phyloP scores from a whole-genome alignment of 1,140 invertebrate species.

The Homalodisca vitripennis region DNA sequence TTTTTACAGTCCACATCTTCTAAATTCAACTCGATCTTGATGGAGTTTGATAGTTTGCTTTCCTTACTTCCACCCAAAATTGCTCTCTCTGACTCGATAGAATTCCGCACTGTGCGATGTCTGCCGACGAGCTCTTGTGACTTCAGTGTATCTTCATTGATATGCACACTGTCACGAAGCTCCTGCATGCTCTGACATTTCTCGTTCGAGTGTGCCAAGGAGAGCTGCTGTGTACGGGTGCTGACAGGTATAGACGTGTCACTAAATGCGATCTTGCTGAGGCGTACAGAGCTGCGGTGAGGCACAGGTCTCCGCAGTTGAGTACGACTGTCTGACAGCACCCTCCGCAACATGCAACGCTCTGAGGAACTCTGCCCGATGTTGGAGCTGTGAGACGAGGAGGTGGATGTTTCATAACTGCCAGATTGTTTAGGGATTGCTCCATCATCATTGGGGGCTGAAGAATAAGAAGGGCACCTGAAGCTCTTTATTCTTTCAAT shows the following conservation, averaged over 20 bases:
- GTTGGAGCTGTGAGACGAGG: not conserved
- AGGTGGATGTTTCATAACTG: slow-evolving; percentile 3
- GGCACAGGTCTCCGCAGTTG: not conserved
- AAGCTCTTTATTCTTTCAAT: slow-evolving; percentile 6
- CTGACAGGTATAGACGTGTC: slow-evolving; percentile 35
- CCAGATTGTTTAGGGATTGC: not conserved
- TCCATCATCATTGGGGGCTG: not conserved
- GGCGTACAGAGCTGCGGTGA: slow-evolving; percentile 11
- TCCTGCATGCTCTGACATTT: slow-evolving; percentile 31
- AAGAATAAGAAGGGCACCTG: not conserved
- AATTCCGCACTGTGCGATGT: no score
- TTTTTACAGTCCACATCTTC: not conserved
- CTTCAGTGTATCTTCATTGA: slow-evolving; percentile 16
- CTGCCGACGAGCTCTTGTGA: no score
- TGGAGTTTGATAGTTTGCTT: not conserved
- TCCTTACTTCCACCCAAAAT: slow-evolving; percentile 23
- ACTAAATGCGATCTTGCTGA: slow-evolving; percentile 36
- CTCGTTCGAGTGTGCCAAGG: not conserved
- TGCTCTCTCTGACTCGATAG: not conserved
- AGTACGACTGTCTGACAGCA: slow-evolving; percentile 4
- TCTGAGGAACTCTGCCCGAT: not conserved
- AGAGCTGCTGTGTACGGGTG: not conserved
- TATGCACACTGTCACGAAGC: slow-evolving; percentile 1
- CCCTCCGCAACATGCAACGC: slow-evolving; percentile 2
- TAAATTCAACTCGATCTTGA: slow-evolving; percentile 18